A percentile compares a stretch with the other conserved stretches of the same genome.
Evolutionary conservation across 2,888 invertebrate species (phyloP).

Genomic region (Argynnis bischoffii): DNA sequence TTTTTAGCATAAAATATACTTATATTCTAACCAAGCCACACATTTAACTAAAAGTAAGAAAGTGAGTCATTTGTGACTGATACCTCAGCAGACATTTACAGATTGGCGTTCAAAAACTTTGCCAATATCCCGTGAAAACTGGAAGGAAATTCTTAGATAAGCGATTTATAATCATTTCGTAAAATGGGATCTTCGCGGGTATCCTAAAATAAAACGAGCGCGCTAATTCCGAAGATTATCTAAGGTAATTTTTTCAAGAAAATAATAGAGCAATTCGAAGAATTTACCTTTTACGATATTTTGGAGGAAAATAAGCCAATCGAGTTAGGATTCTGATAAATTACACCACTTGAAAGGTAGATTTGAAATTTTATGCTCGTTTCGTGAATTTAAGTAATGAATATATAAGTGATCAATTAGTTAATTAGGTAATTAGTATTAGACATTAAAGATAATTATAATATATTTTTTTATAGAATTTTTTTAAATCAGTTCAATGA

Average conservation of each 20-base stretch:
- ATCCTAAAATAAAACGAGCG: constrained; percentile 49
- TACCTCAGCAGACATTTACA: constrained; percentile 55
- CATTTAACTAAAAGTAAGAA: constrained; percentile 12
- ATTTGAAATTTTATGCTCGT: too few species aligned
- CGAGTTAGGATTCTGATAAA: too few species aligned
- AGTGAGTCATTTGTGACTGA: constrained; percentile 22
- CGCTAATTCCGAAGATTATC: constrained; percentile 40
- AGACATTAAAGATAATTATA: too few species aligned
- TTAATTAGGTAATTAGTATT: too few species aligned
- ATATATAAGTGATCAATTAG: too few species aligned
- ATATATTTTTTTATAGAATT: too few species aligned
- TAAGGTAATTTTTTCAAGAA: constrained; percentile 8
- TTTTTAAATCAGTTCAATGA: too few species aligned
- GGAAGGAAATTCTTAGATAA: constrained; percentile 66
- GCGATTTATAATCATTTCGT: constrained; percentile 74
- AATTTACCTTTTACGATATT: neutral
- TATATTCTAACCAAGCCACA: neutral
- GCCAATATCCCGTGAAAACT: constrained; percentile 71
- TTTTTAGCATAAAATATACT: neutral
- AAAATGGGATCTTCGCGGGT: constrained; percentile 46
- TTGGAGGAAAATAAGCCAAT: neutral
- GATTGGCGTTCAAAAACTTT: constrained; percentile 64
- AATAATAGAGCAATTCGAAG: constrained; percentile 9
- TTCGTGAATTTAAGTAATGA: too few species aligned
- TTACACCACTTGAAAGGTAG: too few species aligned